A percentile compares a stretch with the other conserved stretches of the same genome.
Evolutionary conservation across 2,113 vertebrate genomes (phyloP).

Genomic region (Machaerirhynchus nigripectus): DNA sequence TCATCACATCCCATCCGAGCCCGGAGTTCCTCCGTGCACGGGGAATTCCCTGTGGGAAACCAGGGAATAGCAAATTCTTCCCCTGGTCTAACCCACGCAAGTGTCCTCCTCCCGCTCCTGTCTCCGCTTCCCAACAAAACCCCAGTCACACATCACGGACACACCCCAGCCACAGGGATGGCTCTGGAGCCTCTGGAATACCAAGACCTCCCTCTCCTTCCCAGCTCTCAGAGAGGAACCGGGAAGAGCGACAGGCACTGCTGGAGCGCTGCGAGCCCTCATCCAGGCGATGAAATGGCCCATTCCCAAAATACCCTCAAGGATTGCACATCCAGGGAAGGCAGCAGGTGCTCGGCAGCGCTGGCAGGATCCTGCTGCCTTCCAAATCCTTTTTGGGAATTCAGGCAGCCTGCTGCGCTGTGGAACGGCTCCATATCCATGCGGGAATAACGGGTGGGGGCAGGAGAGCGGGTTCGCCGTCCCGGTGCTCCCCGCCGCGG

Average conservation of each 20-base stretch:
- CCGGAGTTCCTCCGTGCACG: rapidly evolving
- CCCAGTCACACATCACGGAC: rapidly evolving
- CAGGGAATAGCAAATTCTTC: neutral
- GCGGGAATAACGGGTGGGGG: neutral
- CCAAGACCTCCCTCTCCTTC: neutral
- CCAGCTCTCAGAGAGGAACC: neutral
- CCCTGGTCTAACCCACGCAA: neutral
- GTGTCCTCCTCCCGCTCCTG: neutral
- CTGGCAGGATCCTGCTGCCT: neutral
- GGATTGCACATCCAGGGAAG: neutral
- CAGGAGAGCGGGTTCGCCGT: neutral
- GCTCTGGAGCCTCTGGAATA: neutral
- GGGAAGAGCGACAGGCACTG: rapidly evolving
- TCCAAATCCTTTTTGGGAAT: neutral
- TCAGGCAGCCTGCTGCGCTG: rapidly evolving
- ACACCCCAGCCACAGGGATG: neutral
- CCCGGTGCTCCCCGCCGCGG: neutral
- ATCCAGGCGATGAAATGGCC: neutral
- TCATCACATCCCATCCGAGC: neutral
- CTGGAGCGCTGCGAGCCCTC: neutral
- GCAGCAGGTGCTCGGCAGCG: neutral
- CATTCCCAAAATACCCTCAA: neutral
- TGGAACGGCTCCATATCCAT: neutral
- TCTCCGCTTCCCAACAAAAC: neutral
- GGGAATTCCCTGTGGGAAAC: neutral